A percentile compares a stretch with the other conserved stretches of the same genome.
phyloP scores from a whole-genome alignment of 92 coral and sea anemone species.

The Phymanthus crucifer region DNA sequence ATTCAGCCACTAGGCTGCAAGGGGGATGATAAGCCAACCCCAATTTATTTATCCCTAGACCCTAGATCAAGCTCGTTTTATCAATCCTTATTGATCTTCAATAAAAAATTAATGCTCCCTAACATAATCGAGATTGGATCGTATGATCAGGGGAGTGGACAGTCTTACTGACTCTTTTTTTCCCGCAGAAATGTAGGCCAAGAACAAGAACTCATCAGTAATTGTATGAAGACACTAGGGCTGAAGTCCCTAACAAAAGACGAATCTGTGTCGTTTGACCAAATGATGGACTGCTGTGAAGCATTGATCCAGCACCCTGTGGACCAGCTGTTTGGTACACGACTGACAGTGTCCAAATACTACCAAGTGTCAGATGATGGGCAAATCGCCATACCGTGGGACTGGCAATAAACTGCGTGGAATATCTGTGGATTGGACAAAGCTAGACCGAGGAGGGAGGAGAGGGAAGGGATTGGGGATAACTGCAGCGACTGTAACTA shows the following conservation, averaged over 20 bases:
- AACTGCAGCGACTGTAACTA: too few relatives aligned
- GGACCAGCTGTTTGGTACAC: conserved; percentile 43
- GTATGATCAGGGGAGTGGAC: too few relatives aligned
- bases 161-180: not conserved
- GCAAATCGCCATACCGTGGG: conserved; percentile 79
- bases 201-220: conserved; percentile 50
- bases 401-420: conserved; percentile 55
- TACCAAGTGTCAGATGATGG: conserved; percentile 84
- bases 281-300: conserved; percentile 80
- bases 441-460: too few relatives aligned
- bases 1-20: too few relatives aligned
- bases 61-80: too few relatives aligned
- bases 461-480: too few relatives aligned
- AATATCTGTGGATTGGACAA: not conserved
- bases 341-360: conserved; percentile 61
- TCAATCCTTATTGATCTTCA: too few relatives aligned
- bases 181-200: conserved; percentile 46
- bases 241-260: conserved; percentile 63
- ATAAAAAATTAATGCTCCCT: too few relatives aligned
- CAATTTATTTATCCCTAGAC: too few relatives aligned
- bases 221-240: conserved; percentile 51
- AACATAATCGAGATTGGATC: too few relatives aligned
- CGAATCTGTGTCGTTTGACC: conserved; percentile 57
- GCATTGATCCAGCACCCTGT: conserved; percentile 46
- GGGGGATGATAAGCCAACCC: too few relatives aligned